Evolutionary conservation across 2,797 vertebrate genomes (phyloP).

Genomic region (Salmo trutta): DNA sequence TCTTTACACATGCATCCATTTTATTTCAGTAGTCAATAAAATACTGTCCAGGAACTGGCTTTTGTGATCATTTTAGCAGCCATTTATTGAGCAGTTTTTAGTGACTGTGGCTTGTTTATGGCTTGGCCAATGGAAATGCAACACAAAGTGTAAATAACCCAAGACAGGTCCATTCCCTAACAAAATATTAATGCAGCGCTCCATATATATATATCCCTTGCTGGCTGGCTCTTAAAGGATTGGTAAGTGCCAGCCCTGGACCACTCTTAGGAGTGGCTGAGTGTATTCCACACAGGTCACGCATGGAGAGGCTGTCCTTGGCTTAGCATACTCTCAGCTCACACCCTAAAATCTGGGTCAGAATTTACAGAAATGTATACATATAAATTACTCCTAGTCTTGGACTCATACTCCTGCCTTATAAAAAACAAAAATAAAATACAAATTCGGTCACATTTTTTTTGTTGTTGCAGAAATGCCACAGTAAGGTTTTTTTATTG

Average conservation of each 20-base stretch:
- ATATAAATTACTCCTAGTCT: not conserved
- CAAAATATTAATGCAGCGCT: not conserved
- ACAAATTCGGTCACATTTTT: no score
- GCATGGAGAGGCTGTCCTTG: not conserved
- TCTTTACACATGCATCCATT: not conserved
- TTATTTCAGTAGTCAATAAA: not conserved
- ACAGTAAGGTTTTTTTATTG: no score
- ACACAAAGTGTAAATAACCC: not conserved
- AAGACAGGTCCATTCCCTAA: not conserved
- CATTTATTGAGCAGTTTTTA: not conserved
- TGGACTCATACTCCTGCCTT: not conserved
- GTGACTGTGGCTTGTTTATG: not conserved
- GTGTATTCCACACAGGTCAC: not conserved
- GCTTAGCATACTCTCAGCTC: not conserved
- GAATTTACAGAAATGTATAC: not conserved
- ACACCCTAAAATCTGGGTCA: not conserved
- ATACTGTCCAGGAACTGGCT: not conserved
- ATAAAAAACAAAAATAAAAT: not conserved
- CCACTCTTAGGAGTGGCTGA: not conserved
- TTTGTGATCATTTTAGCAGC: not conserved
- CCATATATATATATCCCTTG: not conserved
- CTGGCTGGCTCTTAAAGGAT: not conserved
- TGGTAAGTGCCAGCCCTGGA: not conserved
- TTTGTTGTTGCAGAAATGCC: no score
- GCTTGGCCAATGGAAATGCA: not conserved